Evolutionary conservation across 2,797 vertebrate species (phyloP), one percentile per base, ranked within the genome.

Genomic region (Parauchenoglanis punctatus): DNA sequence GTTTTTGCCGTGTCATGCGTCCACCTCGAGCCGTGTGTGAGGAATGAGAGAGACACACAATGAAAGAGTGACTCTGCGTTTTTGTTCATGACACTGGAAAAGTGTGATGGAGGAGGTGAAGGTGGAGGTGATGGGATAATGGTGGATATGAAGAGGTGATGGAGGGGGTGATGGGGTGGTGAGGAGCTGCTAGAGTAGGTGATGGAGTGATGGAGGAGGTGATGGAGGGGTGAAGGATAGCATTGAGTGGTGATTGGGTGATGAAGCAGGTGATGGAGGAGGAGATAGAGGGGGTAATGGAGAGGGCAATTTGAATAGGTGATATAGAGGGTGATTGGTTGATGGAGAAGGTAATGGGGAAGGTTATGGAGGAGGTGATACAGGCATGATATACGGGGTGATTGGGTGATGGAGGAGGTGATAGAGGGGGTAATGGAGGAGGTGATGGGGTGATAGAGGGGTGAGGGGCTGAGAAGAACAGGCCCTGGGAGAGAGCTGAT

Each of bases 1-100:
- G 25, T 56, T 81, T 88, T 88, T 90, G 90, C 87, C 82, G 11
- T 89, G 90, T 89, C 90, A 90, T 89, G 59, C 78, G 28, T 63
- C 73, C 84, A 56, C 46, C 65, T 61, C 54, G 10, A 61, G 35
- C 31, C 25, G 4, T 54, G 59, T 35, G 23, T 49, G 40, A 73
- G 65, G 35, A 20, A 54, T 5, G 28, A 85, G 72, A 31, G 23
- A 46, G 23, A 73, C 20, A 23, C 10, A 49, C 13, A 31, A 12
- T 23, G 23, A 70, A 58, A 61, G 17, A 46, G 77, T 59, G 67
- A 86, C 61, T 80, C 25, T 81, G 77, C 35, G 59, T n/a, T 72
- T 76, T 63, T 83, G 78, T 44, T 61, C 11, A 25, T 61, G 35
- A 81, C 31, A 59, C 56, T 44, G 12, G 11, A 81, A 81, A 81